phyloP scores from a whole-genome alignment of 1,140 invertebrate species.

The Cecropterus lyciades region DNA sequence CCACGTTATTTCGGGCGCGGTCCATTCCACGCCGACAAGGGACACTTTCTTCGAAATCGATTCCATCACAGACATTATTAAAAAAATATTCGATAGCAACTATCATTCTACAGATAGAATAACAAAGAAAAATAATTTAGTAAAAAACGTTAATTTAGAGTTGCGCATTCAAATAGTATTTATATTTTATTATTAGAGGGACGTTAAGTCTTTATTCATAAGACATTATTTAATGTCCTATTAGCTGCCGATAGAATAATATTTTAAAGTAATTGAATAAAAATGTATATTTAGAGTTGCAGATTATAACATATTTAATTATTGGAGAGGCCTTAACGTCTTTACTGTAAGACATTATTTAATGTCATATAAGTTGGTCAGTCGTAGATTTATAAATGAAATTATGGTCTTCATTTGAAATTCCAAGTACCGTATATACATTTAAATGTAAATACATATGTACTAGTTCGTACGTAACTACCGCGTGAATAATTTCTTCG shows the following conservation, averaged over 20 bases:
- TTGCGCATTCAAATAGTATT: no score
- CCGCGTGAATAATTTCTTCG: neutral
- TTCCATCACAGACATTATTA: conserved; percentile 5
- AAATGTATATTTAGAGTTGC: no score
- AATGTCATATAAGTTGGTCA: neutral
- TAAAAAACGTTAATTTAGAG: no score
- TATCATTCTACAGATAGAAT: neutral
- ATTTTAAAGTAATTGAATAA: no score
- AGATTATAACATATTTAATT: no score
- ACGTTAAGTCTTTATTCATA: no score
- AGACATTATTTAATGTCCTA: neutral
- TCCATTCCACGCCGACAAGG: conserved; percentile 28
- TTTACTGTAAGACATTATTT: neutral
- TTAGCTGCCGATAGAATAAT: neutral
- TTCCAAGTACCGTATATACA: neutral
- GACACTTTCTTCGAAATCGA: conserved; percentile 40
- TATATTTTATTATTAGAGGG: no score
- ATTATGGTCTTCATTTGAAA: neutral
- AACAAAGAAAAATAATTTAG: no score
- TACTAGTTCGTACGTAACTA: neutral
- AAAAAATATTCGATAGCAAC: neutral
- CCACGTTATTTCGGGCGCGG: conserved; percentile 61
- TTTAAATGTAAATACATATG: neutral
- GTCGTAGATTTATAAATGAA: neutral
- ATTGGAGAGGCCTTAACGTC: no score